Percentiles rank a stretch among this genome's conserved stretches.
Evolutionary conservation across 2,113 vertebrate species (phyloP).

Genomic region (Puntigrus tetrazona): DNA sequence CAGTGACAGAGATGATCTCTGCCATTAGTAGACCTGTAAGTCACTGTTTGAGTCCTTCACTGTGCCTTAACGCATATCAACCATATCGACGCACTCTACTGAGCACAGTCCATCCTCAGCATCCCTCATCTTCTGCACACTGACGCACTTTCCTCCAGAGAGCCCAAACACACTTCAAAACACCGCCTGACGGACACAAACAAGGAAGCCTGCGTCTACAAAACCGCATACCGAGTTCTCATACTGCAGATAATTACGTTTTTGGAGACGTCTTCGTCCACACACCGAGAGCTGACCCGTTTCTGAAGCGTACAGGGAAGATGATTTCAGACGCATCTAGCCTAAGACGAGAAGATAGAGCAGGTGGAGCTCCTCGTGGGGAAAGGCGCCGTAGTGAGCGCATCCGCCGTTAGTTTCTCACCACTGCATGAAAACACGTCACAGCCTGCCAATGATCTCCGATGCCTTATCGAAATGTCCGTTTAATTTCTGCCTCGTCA

Average conservation of each 20-base stretch:
- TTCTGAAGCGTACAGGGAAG: not conserved
- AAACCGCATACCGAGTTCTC: not conserved
- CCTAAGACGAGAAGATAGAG: not conserved
- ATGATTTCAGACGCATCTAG: not conserved
- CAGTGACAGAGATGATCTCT: conserved; percentile 1
- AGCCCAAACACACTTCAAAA: not conserved
- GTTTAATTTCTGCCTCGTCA: conserved; percentile 56
- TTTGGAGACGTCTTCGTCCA: not conserved
- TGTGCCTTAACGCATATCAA: conserved; percentile 80
- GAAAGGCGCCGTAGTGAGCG: conserved; percentile 15
- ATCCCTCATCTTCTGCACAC: conserved; percentile 38
- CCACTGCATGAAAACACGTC: conserved; percentile 84
- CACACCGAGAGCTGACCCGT: not conserved
- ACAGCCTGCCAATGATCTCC: conserved; percentile 87
- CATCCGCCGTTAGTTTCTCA: conserved; percentile 41
- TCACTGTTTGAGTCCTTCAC: conserved; percentile 68
- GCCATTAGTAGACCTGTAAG: conserved; percentile 26
- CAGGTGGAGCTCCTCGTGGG: not conserved
- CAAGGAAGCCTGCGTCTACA: not conserved
- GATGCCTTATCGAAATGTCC: conserved; percentile 82
- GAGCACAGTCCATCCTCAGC: conserved; percentile 51
- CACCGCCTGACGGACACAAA: not conserved
- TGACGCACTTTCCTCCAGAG: not conserved
- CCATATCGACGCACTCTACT: conserved; percentile 62
- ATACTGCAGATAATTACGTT: not conserved